Evolutionary conservation across 2,888 invertebrate species (phyloP).

Genomic region (Harpagoxenus sublaevis): DNA sequence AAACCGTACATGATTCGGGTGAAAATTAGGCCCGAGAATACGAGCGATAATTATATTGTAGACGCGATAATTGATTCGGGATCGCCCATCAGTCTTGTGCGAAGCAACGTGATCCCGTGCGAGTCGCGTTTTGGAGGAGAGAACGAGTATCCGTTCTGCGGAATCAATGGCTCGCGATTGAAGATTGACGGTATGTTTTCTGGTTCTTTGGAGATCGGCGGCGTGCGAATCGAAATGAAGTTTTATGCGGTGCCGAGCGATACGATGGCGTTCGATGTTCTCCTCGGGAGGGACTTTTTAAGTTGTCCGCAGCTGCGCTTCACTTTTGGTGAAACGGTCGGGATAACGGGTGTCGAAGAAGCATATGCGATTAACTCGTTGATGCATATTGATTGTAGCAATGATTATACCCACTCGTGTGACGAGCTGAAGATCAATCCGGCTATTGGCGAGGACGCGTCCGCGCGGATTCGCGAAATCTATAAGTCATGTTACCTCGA

Average conservation of each 20-base stretch:
- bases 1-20: too few species aligned
- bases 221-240: background rate
- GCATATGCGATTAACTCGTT: accelerated
- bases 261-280: background rate
- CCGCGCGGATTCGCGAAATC: accelerated
- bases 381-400: background rate
- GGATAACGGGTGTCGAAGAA: background rate
- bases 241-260: background rate
- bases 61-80: slow-evolving; percentile 2
- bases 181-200: background rate
- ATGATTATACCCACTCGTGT: too few species aligned
- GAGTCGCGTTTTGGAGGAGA: background rate
- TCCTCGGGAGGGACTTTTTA: background rate
- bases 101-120: background rate
- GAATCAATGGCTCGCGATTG: background rate
- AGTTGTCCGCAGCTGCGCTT: background rate
- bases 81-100: background rate
- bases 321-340: background rate
- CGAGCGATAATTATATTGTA: background rate
- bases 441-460: background rate
- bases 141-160: background rate
- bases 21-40: background rate
- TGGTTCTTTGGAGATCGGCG: accelerated
- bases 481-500: background rate
- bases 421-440: background rate